Evolutionary conservation across 2,888 invertebrate species (phyloP), one percentile per base, ranked within the genome.

Genomic region (Cataglyphis rosenhaueri): DNA sequence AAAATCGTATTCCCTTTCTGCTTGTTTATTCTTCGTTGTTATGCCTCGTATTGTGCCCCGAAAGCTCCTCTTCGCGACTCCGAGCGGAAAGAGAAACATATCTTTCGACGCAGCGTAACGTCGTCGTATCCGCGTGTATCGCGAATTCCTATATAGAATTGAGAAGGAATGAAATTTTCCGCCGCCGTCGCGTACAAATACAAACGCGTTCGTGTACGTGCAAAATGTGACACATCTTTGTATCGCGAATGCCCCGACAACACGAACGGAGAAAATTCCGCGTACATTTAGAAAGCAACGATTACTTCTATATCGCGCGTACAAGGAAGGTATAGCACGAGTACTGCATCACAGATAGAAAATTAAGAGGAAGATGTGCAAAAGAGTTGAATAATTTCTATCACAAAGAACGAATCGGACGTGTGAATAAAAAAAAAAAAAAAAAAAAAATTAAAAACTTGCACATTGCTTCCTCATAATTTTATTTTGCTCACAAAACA

Each of bases 101-200:
- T 57, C n/a, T 41, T 68, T n/a, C 61, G 48, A 38, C n/a, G 38
- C 35, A 35, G 35, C 25, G 70, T 15, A 18, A n/a, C 48, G 12
- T 15, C 35, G 35, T 64, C 48, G 44, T 65, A 64, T 66, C 38
- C 32, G 57, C 18, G 52, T 25, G 52, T 38, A 66, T 79, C 44
- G 78, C 12, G 44, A 79, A 79, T 79, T 70, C 78, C 32, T 25
- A 59, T 25, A 59, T 59, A 32, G 78, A 70, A 78, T 78, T 70
- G 71, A 32, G 71, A 70, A 44, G 78, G 32, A 70, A 79, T 61
- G 71, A 79, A 70, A 70, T 79, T 70, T 79, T 59, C 71, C 78
- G 59, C 32, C 71, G 71, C 32, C 44, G 44, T 59, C 44, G 71
- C 59, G 59, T 6, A 55, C 52, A 70, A 68, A 78, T 32, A 78